A percentile compares a stretch with the other conserved stretches of the same genome.
These are phyloP conservation scores for Noctuana brunneofusca DNA, from an alignment of 2,888 invertebrate genomes.

Conservation along the genomic window DNA sequence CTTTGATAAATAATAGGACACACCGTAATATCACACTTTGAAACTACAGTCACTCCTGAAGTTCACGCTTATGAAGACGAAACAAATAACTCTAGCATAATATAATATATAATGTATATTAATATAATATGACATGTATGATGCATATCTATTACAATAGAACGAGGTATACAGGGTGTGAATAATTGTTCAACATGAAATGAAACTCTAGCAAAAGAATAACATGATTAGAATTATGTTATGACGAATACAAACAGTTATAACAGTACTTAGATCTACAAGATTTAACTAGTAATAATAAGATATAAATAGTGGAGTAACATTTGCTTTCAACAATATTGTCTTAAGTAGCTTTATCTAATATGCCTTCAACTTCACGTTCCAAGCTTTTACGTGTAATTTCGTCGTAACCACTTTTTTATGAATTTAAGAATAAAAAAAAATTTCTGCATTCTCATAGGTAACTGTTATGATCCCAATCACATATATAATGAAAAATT, in stretches of 20 bases:
- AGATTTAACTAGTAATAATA: conserved; percentile 56
- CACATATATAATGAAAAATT: too few species aligned
- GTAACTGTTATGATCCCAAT: too few species aligned
- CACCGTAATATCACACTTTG: conserved; percentile 12
- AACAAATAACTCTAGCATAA: conserved; percentile 33
- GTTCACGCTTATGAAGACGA: conserved; percentile 6
- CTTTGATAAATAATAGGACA: conserved; percentile 19
- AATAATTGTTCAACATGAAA: conserved; percentile 16
- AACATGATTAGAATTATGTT: conserved; percentile 16
- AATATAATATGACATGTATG: not conserved
- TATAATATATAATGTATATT: not conserved
- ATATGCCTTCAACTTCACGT: not conserved
- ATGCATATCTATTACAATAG: not conserved
- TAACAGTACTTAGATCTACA: conserved; percentile 43
- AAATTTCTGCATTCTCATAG: not conserved
- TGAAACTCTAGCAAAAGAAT: conserved; percentile 29
- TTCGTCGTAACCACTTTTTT: not conserved
- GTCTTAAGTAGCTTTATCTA: conserved; percentile 65
- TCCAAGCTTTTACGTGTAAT: not conserved
- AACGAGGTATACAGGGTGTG: not conserved
- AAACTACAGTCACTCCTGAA: conserved; percentile 12
- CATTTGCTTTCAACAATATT: conserved; percentile 79
- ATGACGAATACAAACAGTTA: conserved; percentile 45
- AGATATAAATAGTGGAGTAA: conserved; percentile 76
- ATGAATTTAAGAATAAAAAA: not conserved